Conservation (phyloP, 2,888 invertebrate species). For the Chelonus formosanus region DNA sequence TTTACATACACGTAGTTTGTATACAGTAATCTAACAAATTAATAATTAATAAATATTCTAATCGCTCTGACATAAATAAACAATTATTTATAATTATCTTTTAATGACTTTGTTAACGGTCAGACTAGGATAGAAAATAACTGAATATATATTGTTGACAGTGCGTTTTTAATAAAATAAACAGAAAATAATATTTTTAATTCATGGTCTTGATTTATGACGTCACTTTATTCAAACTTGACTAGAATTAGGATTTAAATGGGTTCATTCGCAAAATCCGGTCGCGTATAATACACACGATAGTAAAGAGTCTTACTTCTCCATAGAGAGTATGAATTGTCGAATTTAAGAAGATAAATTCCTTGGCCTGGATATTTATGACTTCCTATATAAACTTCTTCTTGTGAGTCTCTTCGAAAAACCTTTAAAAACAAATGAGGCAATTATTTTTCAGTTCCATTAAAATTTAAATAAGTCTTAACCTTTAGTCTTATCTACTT, state of each 20-base stretch:
- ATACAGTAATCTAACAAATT: too few relatives aligned
- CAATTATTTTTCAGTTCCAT: too few relatives aligned
- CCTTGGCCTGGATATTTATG: conserved; percentile 95
- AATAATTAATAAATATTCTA: too few relatives aligned
- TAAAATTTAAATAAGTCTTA: too few relatives aligned
- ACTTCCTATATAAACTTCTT: conserved; percentile 95
- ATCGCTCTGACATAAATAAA: too few relatives aligned
- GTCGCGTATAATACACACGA: conserved; percentile 94
- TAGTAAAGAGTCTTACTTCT: conserved; percentile 99
- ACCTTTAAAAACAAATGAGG: conserved; percentile 73
- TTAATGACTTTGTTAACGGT: too few relatives aligned
- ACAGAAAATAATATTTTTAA: too few relatives aligned
- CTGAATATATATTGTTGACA: too few relatives aligned
- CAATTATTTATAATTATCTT: too few relatives aligned
- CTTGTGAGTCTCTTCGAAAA: conserved; percentile 95
- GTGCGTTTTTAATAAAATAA: too few relatives aligned
- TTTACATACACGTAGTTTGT: too few relatives aligned
- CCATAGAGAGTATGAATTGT: conserved; percentile 99
- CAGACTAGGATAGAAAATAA: too few relatives aligned
- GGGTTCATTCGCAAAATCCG: conserved; percentile 50
- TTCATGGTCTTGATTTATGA: not conserved
- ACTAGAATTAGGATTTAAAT: conserved; percentile 23
- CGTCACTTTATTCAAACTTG: not conserved
- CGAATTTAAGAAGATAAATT: conserved; percentile 97
- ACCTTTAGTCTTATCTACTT: conserved; percentile 35